Evolutionary conservation across 1,140 invertebrate species (phyloP).

Genomic region (Frieseomelitta varia): DNA sequence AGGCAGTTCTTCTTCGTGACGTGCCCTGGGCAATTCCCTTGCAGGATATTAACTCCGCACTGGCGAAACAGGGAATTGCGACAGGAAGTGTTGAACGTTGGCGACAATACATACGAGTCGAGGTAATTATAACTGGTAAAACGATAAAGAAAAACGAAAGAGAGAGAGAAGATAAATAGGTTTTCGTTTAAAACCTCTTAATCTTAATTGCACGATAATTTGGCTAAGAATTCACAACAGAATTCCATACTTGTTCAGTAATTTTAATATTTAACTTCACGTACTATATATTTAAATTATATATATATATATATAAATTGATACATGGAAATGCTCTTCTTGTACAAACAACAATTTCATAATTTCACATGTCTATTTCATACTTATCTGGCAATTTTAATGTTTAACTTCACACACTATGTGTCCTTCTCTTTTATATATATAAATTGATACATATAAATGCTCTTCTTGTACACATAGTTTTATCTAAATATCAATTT

Average conservation of each 20-base stretch:
- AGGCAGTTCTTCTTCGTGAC: slow-evolving; percentile 78
- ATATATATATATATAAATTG: too few species aligned
- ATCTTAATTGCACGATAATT: neutral
- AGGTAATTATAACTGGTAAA: slow-evolving; percentile 68
- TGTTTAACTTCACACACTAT: too few species aligned
- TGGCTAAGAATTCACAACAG: neutral
- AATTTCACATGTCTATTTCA: too few species aligned
- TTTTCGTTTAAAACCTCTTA: neutral
- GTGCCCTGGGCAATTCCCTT: slow-evolving; percentile 82
- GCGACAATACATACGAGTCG: slow-evolving; percentile 79
- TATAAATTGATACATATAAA: too few species aligned
- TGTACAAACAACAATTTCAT: too few species aligned
- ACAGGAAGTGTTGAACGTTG: slow-evolving; percentile 76
- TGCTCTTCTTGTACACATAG: too few species aligned
- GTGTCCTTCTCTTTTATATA: too few species aligned
- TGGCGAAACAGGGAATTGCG: slow-evolving; percentile 78
- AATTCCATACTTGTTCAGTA: neutral
- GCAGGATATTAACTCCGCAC: slow-evolving; percentile 78
- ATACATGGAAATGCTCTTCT: too few species aligned
- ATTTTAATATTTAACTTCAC: neutral
- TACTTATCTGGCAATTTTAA: too few species aligned
- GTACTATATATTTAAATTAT: too few species aligned
- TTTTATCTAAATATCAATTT: too few species aligned
- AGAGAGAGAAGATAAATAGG: neutral
- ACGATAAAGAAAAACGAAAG: neutral